Evolutionary conservation across 2,888 invertebrate genomes (phyloP).

Genomic region (Parapristionchus giblindavisi): DNA sequence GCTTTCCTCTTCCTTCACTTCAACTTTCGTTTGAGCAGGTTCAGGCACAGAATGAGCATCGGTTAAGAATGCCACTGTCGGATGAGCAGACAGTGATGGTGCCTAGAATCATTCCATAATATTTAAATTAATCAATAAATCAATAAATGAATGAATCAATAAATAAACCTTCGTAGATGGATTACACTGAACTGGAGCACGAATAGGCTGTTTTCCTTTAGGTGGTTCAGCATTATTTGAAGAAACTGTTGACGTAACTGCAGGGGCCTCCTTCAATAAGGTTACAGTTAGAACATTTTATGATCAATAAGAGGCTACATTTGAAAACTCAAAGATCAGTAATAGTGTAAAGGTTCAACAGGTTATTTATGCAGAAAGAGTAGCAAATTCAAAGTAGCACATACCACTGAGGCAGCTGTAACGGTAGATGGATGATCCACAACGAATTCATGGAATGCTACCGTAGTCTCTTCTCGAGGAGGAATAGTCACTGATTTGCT

Average conservation of each 20-base stretch:
- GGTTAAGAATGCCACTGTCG: too few species aligned
- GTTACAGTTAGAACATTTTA: too few species aligned
- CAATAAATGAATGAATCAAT: not conserved
- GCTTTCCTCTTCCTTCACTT: not conserved
- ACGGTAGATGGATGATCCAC: too few species aligned
- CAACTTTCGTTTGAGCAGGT: not conserved
- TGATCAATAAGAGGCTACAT: too few species aligned
- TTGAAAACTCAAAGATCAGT: not conserved
- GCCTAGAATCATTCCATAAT: not conserved
- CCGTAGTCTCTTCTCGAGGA: not conserved
- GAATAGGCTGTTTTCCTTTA: not conserved
- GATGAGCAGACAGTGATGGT: too few species aligned
- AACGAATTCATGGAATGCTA: not conserved
- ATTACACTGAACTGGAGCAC: slow-evolving; percentile 11
- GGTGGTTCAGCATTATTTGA: not conserved
- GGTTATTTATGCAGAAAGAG: too few species aligned
- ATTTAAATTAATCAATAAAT: not conserved
- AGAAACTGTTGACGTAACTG: not conserved
- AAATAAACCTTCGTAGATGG: slow-evolving; percentile 6
- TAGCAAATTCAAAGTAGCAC: too few species aligned
- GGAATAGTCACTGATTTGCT: slow-evolving; percentile 7
- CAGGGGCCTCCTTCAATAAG: too few species aligned
- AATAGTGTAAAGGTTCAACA: too few species aligned
- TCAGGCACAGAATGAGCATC: too few species aligned
- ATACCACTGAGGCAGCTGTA: too few species aligned